These are phyloP conservation scores for Panagrolaimus sp. DNA, from an alignment of 1,140 invertebrate species.

Conservation along the genomic window DNA sequence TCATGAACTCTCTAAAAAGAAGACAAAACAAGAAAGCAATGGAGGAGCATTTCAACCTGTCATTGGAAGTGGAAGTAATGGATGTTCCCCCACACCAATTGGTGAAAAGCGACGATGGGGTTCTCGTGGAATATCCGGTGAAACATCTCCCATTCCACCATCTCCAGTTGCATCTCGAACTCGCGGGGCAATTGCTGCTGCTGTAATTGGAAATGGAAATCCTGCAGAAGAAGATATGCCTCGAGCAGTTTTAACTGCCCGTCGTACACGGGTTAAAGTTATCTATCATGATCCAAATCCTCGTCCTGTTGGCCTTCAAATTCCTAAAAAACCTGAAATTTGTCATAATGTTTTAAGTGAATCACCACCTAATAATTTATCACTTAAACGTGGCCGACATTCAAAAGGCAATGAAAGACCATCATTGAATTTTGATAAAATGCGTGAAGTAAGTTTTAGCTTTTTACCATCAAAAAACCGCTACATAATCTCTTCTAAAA, in stretches of 20 bases:
- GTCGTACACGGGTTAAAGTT: conserved; percentile 39
- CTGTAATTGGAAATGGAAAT: no score
- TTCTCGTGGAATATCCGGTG: no score
- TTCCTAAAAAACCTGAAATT: background rate
- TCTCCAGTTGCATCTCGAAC: conserved; percentile 10
- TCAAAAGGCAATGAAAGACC: conserved; percentile 31
- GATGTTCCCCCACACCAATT: conserved; percentile 10
- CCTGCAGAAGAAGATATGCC: conserved; percentile 15
- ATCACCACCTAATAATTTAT: conserved; percentile 33
- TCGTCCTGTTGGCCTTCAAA: background rate
- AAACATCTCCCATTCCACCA: background rate
- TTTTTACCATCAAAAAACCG: no score
- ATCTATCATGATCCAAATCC: conserved; percentile 27
- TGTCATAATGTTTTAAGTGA: conserved; percentile 22
- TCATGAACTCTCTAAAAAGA: no score
- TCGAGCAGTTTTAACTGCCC: conserved; percentile 25
- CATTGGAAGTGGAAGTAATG: background rate
- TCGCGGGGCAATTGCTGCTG: conserved; percentile 8
- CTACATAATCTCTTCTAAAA: no score
- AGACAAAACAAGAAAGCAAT: background rate
- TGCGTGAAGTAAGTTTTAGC: conserved; percentile 37
- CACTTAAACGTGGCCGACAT: conserved; percentile 34
- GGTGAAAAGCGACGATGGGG: conserved; percentile 20
- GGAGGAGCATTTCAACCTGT: conserved; percentile 19
- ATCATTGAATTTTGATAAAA: conserved; percentile 45